Evolutionary conservation across 1,140 invertebrate species (phyloP), one percentile per base, ranked within the genome.

Genomic region (Samia ricini): DNA sequence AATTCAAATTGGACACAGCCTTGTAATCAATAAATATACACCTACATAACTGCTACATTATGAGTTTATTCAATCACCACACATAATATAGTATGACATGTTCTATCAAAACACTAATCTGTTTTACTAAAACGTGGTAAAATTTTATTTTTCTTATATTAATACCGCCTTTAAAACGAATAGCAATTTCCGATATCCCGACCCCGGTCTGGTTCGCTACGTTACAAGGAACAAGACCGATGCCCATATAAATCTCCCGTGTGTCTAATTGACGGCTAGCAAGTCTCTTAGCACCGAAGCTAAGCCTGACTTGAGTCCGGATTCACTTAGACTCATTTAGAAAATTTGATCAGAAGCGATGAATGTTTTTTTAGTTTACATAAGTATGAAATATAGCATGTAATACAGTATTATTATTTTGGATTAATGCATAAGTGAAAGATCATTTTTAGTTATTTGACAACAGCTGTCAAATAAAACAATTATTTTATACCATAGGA

Each of bases 211-310:
- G 63, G 64, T n/a, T n/a, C n/a, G n/a, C 42, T 62, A 50, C 54
- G 65, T 56, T 69, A 68, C 64, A 70, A 64, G 72, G 61, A 74
- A 72, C 69, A 83, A 85, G 83, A 85, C 77, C 76, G 79, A 85
- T 85, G 67, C 77, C 69, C 72, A 66, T 79, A 85, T 85, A 85
- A 85, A 85, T 85, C 83, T 83, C 65, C 74, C 69, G 64, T 71
- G 74, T 81, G 79, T 83, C 78, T 86, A 86, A 86, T 86, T 86
- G 83, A 84, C 81, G 78, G 77, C 67, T 69, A 69, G 69, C 69
- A 77, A 76, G 75, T 77, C 71, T 71, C 36, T 55, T 36, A 29
- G n/a, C 24, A 49, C 60, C 68, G 56, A 29, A 54, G 26, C 61
- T 59, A 20, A 60, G 68, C 69, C 70, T 68, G 65, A 68, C 72